These are phyloP conservation scores for Lasioglossum marginatum DNA, from an alignment of 2,888 invertebrate species.

Conservation along the genomic window DNA sequence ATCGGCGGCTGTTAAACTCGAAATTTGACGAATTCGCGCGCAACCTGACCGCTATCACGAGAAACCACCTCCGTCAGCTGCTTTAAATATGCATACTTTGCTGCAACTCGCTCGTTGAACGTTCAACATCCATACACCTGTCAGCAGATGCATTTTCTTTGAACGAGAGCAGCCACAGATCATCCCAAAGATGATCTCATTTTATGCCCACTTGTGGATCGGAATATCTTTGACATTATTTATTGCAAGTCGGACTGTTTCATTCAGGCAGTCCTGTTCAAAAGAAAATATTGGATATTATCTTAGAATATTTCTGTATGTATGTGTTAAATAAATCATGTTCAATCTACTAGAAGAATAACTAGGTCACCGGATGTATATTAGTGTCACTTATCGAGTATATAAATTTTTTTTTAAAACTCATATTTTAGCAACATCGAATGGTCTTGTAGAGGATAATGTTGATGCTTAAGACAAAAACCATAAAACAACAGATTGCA, in stretches of 20 bases:
- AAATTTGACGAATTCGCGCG: constrained; percentile 10
- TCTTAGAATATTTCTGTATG: not conserved
- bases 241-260: not conserved
- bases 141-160: not conserved
- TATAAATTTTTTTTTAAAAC: no score
- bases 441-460: not conserved
- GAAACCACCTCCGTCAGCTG: not conserved
- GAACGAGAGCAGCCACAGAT: not conserved
- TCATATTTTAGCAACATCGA: not conserved
- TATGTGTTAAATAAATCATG: no score
- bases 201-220: not conserved
- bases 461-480: no score
- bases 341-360: no score
- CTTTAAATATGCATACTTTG: not conserved
- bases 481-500: not conserved
- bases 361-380: no score
- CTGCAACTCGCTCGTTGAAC: not conserved
- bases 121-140: not conserved
- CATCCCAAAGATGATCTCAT: not conserved
- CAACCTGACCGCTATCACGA: not conserved
- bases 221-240: not conserved
- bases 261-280: not conserved
- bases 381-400: no score
- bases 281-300: not conserved
- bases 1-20: constrained; percentile 13